Evolutionary conservation across 2,113 vertebrate species (phyloP).

Genomic region (Phoxinus phoxinus): DNA sequence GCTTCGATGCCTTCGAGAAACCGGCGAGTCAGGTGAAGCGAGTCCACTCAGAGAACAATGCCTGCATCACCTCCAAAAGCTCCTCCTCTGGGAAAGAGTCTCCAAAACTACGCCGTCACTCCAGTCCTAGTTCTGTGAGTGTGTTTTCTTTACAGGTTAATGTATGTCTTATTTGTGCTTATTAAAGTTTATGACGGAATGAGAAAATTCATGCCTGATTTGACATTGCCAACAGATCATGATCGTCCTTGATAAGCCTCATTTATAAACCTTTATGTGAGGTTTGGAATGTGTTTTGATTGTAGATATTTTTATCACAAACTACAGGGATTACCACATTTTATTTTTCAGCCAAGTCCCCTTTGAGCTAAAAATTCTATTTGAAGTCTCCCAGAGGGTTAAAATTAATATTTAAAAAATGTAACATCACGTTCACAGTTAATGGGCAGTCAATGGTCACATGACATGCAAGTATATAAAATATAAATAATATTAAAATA

Average conservation of each 20-base stretch:
- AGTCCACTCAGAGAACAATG: constrained; percentile 96
- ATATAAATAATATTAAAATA: no score
- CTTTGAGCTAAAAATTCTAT: background rate
- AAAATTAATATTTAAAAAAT: background rate
- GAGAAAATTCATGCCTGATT: background rate
- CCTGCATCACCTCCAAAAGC: constrained; percentile 91
- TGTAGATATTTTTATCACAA: background rate
- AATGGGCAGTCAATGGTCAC: background rate
- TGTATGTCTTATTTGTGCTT: no score
- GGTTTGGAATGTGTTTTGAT: background rate
- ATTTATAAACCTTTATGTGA: background rate
- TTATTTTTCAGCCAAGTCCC: background rate
- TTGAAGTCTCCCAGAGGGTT: background rate
- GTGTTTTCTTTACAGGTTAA: no score
- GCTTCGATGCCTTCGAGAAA: constrained; percentile 94
- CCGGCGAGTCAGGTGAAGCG: constrained; percentile 93
- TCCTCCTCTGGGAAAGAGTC: constrained; percentile 88
- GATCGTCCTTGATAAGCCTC: background rate
- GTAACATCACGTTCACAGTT: background rate
- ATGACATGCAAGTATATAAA: background rate
- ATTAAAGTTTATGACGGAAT: background rate
- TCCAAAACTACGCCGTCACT: constrained; percentile 90
- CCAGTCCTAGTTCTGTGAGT: constrained; percentile 96
- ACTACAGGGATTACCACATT: background rate
- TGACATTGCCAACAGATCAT: background rate